These are phyloP conservation scores for Elgaria multicarinata DNA, from an alignment of 2,113 vertebrate species.

Conservation along the genomic window DNA sequence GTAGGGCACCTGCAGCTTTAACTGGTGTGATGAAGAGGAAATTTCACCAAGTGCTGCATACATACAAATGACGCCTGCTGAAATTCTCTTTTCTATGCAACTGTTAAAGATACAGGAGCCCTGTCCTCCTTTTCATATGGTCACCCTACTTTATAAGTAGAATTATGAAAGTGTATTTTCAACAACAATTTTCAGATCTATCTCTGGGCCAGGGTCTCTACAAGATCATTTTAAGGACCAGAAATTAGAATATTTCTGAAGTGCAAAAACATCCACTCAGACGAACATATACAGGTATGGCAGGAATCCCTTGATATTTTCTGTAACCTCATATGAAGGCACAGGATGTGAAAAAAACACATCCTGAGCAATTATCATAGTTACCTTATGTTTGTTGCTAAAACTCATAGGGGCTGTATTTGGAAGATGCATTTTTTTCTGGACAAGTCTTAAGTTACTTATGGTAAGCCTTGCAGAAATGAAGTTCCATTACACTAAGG, in stretches of 20 bases:
- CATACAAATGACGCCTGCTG: no score
- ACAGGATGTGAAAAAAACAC: conserved; percentile 4
- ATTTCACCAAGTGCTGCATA: no score
- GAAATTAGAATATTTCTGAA: not conserved
- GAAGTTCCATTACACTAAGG: not conserved
- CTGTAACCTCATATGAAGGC: not conserved
- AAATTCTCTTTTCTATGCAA: no score
- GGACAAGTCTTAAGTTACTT: not conserved
- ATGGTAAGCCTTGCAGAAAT: not conserved
- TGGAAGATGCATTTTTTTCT: not conserved
- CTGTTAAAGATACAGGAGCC: no score
- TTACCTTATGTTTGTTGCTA: not conserved
- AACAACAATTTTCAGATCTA: no score
- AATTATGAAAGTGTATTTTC: not conserved
- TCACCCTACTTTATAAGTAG: no score
- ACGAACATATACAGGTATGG: no score
- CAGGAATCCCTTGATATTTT: not conserved
- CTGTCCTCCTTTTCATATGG: no score
- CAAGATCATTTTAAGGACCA: not conserved
- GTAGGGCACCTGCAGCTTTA: no score
- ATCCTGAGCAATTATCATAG: not conserved
- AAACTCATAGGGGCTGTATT: not conserved
- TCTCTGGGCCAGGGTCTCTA: not conserved
- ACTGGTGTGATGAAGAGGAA: no score
- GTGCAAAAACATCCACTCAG: not conserved